A percentile compares a stretch with the other conserved stretches of the same genome.
Evolutionary conservation across 2,888 invertebrate species (phyloP).

Genomic region (Drymonia ruficornis): DNA sequence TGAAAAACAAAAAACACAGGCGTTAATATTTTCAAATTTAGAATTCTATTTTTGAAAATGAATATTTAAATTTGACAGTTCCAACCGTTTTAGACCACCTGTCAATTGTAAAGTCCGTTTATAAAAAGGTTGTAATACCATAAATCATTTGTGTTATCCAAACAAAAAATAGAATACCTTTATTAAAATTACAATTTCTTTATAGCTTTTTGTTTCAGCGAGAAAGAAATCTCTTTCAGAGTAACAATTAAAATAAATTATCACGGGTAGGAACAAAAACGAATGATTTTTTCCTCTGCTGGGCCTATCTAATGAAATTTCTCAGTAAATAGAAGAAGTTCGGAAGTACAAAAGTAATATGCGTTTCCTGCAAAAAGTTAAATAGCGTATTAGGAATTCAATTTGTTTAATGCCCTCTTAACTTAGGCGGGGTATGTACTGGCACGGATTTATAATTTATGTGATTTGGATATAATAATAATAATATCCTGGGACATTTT

Average conservation of each 20-base stretch:
- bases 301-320: constrained; percentile 62
- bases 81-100: not conserved
- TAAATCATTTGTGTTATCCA: not conserved
- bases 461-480: constrained; percentile 25
- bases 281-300: constrained; percentile 45
- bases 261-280: constrained; percentile 50
- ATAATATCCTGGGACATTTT: too few relatives aligned
- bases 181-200: constrained; percentile 32
- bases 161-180: not conserved
- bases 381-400: constrained; percentile 77
- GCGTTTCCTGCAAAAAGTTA: constrained; percentile 69
- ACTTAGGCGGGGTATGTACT: constrained; percentile 37
- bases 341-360: constrained; percentile 69
- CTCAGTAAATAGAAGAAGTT: constrained; percentile 69
- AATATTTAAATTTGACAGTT: not conserved
- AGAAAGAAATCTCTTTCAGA: constrained; percentile 38
- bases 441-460: constrained; percentile 33
- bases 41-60: not conserved
- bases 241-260: constrained; percentile 66
- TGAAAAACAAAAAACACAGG: too few relatives aligned
- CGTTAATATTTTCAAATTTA: not conserved
- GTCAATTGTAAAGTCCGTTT: not conserved
- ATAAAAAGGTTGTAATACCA: not conserved
- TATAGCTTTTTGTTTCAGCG: constrained; percentile 20
- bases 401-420: constrained; percentile 68